These are phyloP conservation scores for Trachelus troglodyta DNA, from an alignment of 2,888 invertebrate species.

Conservation along the genomic window DNA sequence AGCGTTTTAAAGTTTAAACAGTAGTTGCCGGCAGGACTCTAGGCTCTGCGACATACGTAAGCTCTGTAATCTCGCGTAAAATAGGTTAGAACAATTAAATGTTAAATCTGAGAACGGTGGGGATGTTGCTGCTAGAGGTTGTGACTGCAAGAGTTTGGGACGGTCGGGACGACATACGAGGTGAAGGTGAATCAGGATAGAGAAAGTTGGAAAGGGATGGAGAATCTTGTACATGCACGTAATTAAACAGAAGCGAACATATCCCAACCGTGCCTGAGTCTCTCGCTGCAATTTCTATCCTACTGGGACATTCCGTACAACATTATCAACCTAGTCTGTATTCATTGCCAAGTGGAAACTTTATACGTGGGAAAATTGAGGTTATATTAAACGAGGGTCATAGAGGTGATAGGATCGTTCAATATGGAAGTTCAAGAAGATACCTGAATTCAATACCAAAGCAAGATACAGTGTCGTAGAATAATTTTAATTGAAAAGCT, in stretches of 20 bases:
- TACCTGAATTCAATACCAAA: too few species aligned
- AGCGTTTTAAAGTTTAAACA: background rate
- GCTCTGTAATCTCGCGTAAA: conserved; percentile 6
- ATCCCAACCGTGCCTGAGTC: background rate
- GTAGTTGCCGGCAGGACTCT: background rate
- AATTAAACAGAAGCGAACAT: conserved; percentile 2
- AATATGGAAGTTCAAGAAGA: too few species aligned
- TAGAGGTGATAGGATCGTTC: too few species aligned
- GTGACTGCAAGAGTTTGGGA: too few species aligned
- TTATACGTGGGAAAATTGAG: conserved; percentile 1
- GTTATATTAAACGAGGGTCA: background rate
- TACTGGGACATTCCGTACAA: background rate
- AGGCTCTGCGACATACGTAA: conserved; percentile 2
- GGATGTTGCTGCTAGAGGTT: background rate
- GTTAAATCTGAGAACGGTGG: conserved; percentile 3
- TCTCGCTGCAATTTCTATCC: background rate
- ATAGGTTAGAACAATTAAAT: conserved; percentile 9
- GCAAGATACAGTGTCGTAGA: too few species aligned
- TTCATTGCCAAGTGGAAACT: background rate
- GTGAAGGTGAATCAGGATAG: too few species aligned
- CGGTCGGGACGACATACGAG: too few species aligned
- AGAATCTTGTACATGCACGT: background rate
- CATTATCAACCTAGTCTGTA: background rate
- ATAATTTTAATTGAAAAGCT: too few species aligned
- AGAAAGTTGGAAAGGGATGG: background rate